Conservation (phyloP, 2,888 invertebrate species). For the Dinocampus coccinellae region DNA sequence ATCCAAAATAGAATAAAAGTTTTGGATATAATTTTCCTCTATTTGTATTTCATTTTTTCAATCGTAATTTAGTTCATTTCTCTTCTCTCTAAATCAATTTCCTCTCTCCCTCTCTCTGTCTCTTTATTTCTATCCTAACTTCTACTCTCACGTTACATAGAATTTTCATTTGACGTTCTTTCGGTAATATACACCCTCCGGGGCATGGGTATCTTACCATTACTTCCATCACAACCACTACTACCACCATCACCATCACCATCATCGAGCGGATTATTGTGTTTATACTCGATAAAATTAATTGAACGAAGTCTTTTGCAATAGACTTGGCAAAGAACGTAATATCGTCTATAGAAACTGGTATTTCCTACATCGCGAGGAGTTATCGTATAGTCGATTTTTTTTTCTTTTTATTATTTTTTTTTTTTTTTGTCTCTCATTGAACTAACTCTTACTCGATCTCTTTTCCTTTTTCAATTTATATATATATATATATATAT, state of each 20-base stretch:
- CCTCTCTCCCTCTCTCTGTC: not conserved
- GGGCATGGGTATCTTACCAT: not conserved
- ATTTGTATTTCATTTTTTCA: not conserved
- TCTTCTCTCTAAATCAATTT: not conserved
- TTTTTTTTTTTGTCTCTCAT: too few relatives aligned
- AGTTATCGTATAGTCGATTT: not conserved
- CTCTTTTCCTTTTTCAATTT: not conserved
- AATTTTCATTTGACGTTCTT: conserved; percentile 3
- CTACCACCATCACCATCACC: not conserved
- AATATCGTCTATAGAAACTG: not conserved
- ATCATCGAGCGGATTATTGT: conserved; percentile 14
- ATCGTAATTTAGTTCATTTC: not conserved
- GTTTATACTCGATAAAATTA: conserved; percentile 21
- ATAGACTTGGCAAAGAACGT: conserved; percentile 13
- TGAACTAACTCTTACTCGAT: too few relatives aligned
- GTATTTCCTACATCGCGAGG: not conserved
- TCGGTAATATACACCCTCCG: not conserved
- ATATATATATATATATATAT: not conserved
- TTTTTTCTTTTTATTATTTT: not conserved
- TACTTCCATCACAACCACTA: not conserved
- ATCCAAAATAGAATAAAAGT: too few relatives aligned
- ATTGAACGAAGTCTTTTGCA: conserved; percentile 17
- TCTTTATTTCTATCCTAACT: not conserved
- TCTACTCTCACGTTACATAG: not conserved
- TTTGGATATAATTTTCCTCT: too few relatives aligned